Conservation (phyloP, 2,113 vertebrate genomes). For the Daphoenositta chrysoptera region DNA sequence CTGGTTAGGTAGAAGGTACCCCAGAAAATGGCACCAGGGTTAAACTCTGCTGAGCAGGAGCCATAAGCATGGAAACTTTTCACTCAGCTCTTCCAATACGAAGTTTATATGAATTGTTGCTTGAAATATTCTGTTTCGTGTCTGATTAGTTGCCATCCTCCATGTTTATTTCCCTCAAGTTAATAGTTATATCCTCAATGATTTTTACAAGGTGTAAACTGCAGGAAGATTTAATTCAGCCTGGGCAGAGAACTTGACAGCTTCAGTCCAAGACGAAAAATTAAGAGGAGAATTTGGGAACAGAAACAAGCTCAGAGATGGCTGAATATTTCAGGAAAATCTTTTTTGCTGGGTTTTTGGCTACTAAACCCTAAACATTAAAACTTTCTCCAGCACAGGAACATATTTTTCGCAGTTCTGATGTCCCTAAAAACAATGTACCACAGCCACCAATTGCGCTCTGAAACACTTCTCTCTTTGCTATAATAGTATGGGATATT, state of each 20-base stretch:
- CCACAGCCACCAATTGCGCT: background rate
- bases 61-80: background rate
- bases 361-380: background rate
- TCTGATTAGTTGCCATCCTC: background rate
- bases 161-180: background rate
- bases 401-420: background rate
- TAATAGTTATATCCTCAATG: background rate
- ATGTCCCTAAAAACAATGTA: background rate
- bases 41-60: background rate
- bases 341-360: background rate
- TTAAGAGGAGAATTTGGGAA: background rate
- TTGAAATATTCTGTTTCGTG: background rate
- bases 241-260: background rate
- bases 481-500: background rate
- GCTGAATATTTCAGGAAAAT: background rate
- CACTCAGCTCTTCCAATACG: background rate
- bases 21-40: background rate
- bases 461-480: background rate
- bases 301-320: background rate
- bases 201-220: background rate
- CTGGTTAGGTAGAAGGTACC: background rate
- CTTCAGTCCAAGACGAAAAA: background rate
- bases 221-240: background rate
- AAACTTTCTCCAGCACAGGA: background rate
- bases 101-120: background rate